These are phyloP conservation scores for Noctuana brunneofusca DNA, from an alignment of 2,888 invertebrate genomes.

Conservation along the genomic window DNA sequence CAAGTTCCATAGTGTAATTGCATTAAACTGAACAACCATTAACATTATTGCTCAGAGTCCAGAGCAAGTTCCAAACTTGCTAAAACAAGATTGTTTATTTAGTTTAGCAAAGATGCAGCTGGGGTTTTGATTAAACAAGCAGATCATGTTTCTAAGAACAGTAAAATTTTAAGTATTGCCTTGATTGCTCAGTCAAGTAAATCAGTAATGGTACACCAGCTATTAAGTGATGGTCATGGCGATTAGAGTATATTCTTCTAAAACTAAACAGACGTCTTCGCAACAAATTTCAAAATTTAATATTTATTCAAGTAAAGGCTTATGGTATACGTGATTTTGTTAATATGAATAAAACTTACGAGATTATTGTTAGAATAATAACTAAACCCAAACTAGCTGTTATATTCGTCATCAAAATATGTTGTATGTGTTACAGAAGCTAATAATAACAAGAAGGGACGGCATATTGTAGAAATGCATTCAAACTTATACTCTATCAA, in stretches of 20 bases:
- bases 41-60: conserved; percentile 17
- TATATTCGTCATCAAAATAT: too few relatives aligned
- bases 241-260: not conserved
- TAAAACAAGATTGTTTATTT: conserved; percentile 25
- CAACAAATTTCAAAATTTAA: not conserved
- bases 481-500: conserved; percentile 21
- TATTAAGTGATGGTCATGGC: not conserved
- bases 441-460: not conserved
- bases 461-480: not conserved
- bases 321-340: not conserved
- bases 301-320: too few relatives aligned
- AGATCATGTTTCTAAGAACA: conserved; percentile 19
- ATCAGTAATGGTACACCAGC: not conserved
- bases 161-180: conserved; percentile 6
- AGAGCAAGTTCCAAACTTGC: conserved; percentile 20
- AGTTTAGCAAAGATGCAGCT: conserved; percentile 21
- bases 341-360: not conserved
- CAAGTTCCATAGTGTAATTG: conserved; percentile 14
- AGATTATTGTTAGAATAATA: too few relatives aligned
- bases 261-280: not conserved
- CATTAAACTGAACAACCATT: conserved; percentile 8
- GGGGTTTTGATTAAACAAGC: conserved; percentile 9
- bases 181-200: not conserved
- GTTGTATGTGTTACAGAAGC: not conserved
- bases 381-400: too few relatives aligned